These are phyloP conservation scores for Calosoma granatense DNA, from an alignment of 1,140 invertebrate species.

Conservation along the genomic window DNA sequence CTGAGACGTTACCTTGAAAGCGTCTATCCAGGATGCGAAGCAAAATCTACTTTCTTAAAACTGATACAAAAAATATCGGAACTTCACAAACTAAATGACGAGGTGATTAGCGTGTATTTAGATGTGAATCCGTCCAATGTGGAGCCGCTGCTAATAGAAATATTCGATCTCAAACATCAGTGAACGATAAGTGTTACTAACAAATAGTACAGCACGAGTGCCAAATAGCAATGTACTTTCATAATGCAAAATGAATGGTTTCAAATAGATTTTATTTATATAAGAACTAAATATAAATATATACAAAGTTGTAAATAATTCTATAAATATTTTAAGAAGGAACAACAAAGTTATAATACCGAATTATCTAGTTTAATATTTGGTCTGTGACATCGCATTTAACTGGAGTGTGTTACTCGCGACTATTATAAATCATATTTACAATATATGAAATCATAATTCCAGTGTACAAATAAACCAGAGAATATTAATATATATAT, in stretches of 20 bases:
- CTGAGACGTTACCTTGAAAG: slow-evolving; percentile 77
- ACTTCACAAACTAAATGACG: slow-evolving; percentile 73
- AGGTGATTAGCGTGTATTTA: slow-evolving; percentile 76
- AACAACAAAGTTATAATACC: too few species aligned
- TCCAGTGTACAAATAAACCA: neutral
- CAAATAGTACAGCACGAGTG: too few species aligned
- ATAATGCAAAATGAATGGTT: too few species aligned
- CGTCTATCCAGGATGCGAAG: slow-evolving; percentile 71
- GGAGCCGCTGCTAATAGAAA: slow-evolving; percentile 84
- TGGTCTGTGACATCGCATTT: too few species aligned
- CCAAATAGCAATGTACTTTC: too few species aligned
- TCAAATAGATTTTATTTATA: neutral
- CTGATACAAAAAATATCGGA: slow-evolving; percentile 82
- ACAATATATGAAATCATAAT: neutral
- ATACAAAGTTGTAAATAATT: neutral
- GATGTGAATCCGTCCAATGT: slow-evolving; percentile 83
- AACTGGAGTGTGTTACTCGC: too few species aligned
- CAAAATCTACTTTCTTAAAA: slow-evolving; percentile 72
- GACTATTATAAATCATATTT: neutral
- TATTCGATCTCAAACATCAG: slow-evolving; percentile 72
- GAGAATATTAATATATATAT: neutral
- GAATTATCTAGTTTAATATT: neutral
- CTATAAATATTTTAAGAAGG: too few species aligned
- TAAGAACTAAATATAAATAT: too few species aligned
- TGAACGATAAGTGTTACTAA: too few species aligned